Evolutionary conservation across 2,113 vertebrate species (phyloP), one percentile per base, ranked within the genome.

Genomic region (Tiliqua scincoides): DNA sequence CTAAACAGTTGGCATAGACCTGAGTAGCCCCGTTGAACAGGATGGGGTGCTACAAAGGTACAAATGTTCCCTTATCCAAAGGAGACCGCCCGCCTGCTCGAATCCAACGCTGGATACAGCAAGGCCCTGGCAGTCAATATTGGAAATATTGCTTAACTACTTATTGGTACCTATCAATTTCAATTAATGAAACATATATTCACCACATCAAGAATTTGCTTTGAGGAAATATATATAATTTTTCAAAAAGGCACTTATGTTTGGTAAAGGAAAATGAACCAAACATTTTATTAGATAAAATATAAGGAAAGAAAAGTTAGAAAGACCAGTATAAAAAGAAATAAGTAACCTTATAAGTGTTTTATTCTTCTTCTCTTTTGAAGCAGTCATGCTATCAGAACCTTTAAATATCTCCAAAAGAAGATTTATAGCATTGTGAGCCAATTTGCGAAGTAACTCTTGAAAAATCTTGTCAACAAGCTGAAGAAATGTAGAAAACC

Each of bases 391-490:
- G 30, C 2, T 85, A 27, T 74, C 52, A 87, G 95, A 95, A 63
- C 27, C 63, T 82, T 54, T 85, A 79, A 96, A 90, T 71, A 90
- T 79, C 6, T 92, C 91, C 70, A 90, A 35, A 70, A 96, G 88
- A 9, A 85, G 80, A 21, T 63, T 87, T 73, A 94, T 1, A 3
- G 94, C 90, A 23, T 82, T 92, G 43, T 93, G 87, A 86, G 95
- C 91, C n/a, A 97, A 85, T 48, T 90, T 91, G 43, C 92, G 91
- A 30, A 93, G 88, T 67, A 94, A 75, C 81, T 96, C 94, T 84
- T 96, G 94, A 83, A 97, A 96, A 10, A 97, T 80, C 79, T 74
- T 90, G 88, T 97, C 96, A 25, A 95, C 74, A 76, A 97, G 85
- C n/a, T 30, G 84, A 23, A 96, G 85, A 89, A 97, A 96, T 5